Conservation (phyloP, 2,113 vertebrate species). For the Cheirogaleus medius region DNA sequence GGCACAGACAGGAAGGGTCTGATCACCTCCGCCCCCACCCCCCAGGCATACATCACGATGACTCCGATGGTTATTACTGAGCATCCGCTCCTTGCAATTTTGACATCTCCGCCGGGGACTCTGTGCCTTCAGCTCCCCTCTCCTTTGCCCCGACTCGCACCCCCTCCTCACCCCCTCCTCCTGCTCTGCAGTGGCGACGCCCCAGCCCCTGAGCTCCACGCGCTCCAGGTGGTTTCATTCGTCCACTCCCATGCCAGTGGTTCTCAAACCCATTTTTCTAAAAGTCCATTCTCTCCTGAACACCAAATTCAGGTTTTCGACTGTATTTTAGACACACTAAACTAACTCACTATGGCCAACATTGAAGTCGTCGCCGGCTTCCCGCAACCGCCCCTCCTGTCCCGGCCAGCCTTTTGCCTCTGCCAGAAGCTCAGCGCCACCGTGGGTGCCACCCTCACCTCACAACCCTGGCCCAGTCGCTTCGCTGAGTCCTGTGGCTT, state of each 20-base stretch:
- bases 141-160: accelerated
- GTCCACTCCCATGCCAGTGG: not conserved
- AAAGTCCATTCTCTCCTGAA: not conserved
- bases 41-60: accelerated
- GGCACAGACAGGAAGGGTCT: accelerated
- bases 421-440: not conserved
- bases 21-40: accelerated
- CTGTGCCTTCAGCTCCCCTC: accelerated
- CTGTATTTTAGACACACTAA: too few species aligned
- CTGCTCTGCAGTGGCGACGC: accelerated
- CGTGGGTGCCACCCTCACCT: accelerated
- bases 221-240: accelerated
- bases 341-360: not conserved
- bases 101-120: accelerated
- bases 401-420: accelerated
- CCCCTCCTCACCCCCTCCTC: accelerated
- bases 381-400: too few species aligned
- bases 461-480: not conserved
- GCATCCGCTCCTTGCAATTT: not conserved
- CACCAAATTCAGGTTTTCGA: not conserved
- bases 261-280: not conserved
- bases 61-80: accelerated
- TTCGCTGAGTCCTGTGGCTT: accelerated
- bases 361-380: not conserved
- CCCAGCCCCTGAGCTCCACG: accelerated